Conservation (phyloP, 1,140 invertebrate species). For the Eumeta japonica region DNA sequence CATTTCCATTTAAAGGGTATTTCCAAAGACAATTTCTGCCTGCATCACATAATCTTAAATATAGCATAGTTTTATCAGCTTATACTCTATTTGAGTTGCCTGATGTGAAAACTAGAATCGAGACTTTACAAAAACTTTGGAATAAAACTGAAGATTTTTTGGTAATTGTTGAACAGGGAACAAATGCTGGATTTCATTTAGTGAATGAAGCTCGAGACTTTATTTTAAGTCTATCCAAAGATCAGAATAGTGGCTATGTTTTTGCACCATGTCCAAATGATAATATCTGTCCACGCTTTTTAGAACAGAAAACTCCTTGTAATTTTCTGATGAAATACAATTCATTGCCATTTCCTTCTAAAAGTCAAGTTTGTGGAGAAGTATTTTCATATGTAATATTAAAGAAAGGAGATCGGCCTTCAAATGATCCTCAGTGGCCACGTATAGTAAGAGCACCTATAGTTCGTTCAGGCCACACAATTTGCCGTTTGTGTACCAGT, state of each 20-base stretch:
- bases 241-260: conserved; percentile 59
- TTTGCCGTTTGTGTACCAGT: conserved; percentile 76
- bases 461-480: conserved; percentile 65
- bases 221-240: conserved; percentile 57
- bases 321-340: conserved; percentile 71
- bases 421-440: conserved; percentile 68
- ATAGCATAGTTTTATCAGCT: conserved; percentile 79
- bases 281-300: conserved; percentile 67
- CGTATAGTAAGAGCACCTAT: conserved; percentile 70
- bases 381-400: conserved; percentile 76
- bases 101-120: conserved; percentile 63
- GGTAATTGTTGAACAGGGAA: conserved; percentile 83
- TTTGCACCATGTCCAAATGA: conserved; percentile 87
- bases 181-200: conserved; percentile 74
- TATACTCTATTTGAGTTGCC: conserved; percentile 81
- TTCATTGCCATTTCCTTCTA: conserved; percentile 55
- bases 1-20: conserved; percentile 60
- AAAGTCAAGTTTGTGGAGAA: conserved; percentile 50
- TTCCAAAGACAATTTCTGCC: conserved; percentile 83
- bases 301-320: conserved; percentile 68
- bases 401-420: conserved; percentile 68
- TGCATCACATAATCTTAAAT: conserved; percentile 56
- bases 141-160: conserved; percentile 80
- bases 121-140: conserved; percentile 79
- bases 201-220: conserved; percentile 76